Base-by-base conservation (phyloP, 2,888 invertebrate genomes). In the Pyrrhosoma nymphula region DNA sequence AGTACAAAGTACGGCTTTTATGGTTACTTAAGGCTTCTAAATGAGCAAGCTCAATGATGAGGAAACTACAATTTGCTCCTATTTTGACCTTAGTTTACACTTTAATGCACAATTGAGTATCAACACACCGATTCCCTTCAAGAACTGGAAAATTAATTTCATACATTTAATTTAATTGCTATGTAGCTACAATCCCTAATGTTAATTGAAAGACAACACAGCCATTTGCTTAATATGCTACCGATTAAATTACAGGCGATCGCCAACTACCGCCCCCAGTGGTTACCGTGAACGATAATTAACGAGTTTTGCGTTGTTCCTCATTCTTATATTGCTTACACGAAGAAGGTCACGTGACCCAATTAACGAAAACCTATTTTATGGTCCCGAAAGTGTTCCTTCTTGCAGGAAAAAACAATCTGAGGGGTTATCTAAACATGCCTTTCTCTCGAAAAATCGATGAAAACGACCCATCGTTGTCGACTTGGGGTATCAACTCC, bases 301-400 rank as follows among this genome's bases (percentile, higher is more conserved):
- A 82, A 82, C 82, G 14, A 82, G 30, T 82, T 82, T 35, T 14
- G 30, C 82, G 12, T 8, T 18, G 82, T 82, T 82, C 26, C 35
- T 18, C 82, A 0, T 14, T 35, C 82, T 82, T 12, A 82, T 35
- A 82, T 35, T 35, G 82, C 82, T 82, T 35, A 8, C 82, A 35
- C 6, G 30, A 35, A 35, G 1, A 3, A 35, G 82, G 82, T 82
- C 82, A 82, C 82, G 26, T 12, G 35, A 82, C 82, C 82, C 35
- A 82, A 82, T 82, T 82, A 82, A 82, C 82, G 82, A 82, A 82
- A 82, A 82, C 82, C 82, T 82, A 82, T 82, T 82, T 82, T 82
- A 82, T 16, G 14, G n/a, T 69, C 82, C 82, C 82, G 16, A 35
- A 82, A 82, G 82, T 35, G 35, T 82, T 82, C 82, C 35, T 82